Conservation (phyloP, 2,797 vertebrate species). For the Melanotaenia pygmaea region DNA sequence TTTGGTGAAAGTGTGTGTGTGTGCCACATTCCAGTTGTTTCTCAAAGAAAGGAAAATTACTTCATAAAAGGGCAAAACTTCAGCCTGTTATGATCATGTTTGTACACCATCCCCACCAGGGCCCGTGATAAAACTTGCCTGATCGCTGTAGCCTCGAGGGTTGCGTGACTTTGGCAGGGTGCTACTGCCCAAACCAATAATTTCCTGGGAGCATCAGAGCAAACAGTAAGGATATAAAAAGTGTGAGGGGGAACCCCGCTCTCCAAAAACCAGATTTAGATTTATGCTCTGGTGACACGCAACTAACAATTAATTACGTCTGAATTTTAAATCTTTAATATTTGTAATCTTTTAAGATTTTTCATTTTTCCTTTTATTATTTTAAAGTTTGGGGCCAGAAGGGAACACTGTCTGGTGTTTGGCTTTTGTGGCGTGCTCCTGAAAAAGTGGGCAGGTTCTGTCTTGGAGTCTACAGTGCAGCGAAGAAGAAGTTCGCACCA, state of each 20-base stretch:
- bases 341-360: neutral
- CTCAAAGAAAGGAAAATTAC: neutral
- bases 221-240: conserved; percentile 64
- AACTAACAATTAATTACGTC: neutral
- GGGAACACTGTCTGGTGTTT: conserved; percentile 40
- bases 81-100: conserved; percentile 6
- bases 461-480: conserved; percentile 65
- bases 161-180: conserved; percentile 71
- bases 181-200: conserved; percentile 63
- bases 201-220: conserved; percentile 70
- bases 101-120: conserved; percentile 44
- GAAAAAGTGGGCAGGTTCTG: conserved; percentile 80
- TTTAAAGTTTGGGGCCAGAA: conserved; percentile 22
- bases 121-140: conserved; percentile 71
- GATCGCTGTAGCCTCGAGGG: conserved; percentile 55
- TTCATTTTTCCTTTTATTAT: neutral
- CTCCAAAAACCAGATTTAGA: conserved; percentile 35
- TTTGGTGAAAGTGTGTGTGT: neutral
- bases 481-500: conserved; percentile 67
- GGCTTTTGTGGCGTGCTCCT: conserved; percentile 41
- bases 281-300: conserved; percentile 24
- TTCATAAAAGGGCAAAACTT: neutral
- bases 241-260: conserved; percentile 58
- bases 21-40: conserved; percentile 11
- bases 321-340: neutral